phyloP scores from a whole-genome alignment of 2,113 vertebrate species.

The Colaptes auratus region DNA sequence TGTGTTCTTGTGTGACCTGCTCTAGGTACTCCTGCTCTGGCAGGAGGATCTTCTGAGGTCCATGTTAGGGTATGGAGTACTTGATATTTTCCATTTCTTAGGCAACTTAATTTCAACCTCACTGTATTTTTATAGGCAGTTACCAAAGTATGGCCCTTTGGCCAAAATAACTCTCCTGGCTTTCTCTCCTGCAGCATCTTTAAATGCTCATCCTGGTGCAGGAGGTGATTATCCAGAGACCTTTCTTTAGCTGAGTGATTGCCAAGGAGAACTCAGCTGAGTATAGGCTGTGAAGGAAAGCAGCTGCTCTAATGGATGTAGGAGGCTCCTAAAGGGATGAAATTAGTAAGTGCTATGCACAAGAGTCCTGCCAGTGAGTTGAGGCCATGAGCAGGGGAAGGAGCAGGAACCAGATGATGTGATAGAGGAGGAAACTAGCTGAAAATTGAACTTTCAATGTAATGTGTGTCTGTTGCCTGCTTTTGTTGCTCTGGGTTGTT shows the following conservation, averaged over 20 bases:
- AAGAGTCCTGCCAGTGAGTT: background rate
- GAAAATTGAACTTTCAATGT: background rate
- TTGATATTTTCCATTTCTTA: background rate
- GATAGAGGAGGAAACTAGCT: background rate
- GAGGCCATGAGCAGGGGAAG: background rate
- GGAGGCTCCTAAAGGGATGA: slow-evolving; percentile 31
- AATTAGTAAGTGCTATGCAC: background rate
- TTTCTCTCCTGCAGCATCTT: background rate
- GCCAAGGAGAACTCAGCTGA: background rate
- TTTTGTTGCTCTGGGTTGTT: background rate
- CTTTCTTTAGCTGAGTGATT: background rate
- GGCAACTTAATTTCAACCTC: background rate
- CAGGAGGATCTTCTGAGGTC: background rate
- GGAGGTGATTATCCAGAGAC: slow-evolving; percentile 1
- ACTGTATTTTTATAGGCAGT: background rate
- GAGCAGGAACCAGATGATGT: background rate
- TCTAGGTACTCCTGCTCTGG: too few relatives aligned
- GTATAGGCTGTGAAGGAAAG: background rate
- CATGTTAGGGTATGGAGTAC: fast-evolving
- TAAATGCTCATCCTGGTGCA: background rate
- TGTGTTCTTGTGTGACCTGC: too few relatives aligned
- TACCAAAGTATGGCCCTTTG: background rate
- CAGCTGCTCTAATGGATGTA: slow-evolving; percentile 23
- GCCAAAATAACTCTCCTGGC: background rate
- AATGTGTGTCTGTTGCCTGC: background rate